phyloP scores from a whole-genome alignment of 2,113 vertebrate species.

The Otus sunia region DNA sequence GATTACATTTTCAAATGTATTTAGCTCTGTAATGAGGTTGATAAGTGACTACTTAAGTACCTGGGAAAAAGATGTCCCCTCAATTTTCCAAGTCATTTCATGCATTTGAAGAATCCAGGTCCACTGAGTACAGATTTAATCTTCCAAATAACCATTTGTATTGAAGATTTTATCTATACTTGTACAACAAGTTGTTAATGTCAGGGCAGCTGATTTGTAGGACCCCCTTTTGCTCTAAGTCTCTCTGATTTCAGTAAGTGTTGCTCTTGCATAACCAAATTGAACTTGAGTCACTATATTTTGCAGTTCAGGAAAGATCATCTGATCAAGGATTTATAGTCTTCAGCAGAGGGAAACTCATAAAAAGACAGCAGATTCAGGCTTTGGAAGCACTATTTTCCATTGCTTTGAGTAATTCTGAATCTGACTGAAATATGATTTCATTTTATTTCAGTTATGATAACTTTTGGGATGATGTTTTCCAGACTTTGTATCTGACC shows the following conservation, averaged over 20 bases:
- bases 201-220: background rate
- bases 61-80: background rate
- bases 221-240: background rate
- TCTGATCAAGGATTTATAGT: background rate
- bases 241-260: background rate
- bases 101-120: background rate
- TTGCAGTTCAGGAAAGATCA: background rate
- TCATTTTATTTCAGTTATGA: constrained; percentile 17
- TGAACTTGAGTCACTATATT: background rate
- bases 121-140: background rate
- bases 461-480: background rate
- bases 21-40: background rate
- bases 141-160: background rate
- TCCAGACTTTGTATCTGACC: background rate
- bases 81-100: background rate
- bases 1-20: background rate
- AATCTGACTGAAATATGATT: background rate
- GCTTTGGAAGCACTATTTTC: background rate
- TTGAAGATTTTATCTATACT: background rate
- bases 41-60: background rate
- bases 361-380: background rate
- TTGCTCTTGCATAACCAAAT: background rate
- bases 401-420: background rate
- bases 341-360: background rate
- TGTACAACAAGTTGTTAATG: background rate